Conservation (phyloP, 1,140 invertebrate genomes). For the Lethocerus indicus region DNA sequence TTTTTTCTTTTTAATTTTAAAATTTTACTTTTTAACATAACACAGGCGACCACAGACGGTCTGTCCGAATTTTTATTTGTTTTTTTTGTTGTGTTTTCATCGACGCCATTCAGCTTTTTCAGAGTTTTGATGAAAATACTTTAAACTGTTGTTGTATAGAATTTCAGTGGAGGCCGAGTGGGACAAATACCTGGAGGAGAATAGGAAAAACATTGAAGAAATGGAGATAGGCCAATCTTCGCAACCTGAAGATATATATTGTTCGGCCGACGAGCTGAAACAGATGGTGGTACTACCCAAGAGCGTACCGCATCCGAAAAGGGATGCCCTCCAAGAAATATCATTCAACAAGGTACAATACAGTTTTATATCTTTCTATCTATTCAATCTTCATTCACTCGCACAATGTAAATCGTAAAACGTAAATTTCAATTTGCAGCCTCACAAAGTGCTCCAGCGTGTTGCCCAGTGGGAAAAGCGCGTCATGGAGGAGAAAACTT, state of each 20-base stretch:
- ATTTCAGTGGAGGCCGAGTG: conserved; percentile 31
- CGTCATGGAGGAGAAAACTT: conserved; percentile 36
- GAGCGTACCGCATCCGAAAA: conserved; percentile 17
- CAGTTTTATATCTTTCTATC: too few species aligned
- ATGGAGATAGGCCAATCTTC: conserved; percentile 20
- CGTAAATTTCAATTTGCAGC: conserved; percentile 17
- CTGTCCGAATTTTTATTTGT: too few species aligned
- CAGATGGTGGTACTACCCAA: conserved; percentile 1
- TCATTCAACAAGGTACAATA: conserved; percentile 21
- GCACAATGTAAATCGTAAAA: not conserved
- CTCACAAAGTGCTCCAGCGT: conserved; percentile 31
- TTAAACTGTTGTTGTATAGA: conserved; percentile 11
- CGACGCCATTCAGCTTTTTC: too few species aligned
- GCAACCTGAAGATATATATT: conserved; percentile 35
- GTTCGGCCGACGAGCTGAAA: conserved; percentile 38
- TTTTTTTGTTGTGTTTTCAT: too few species aligned
- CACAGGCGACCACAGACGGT: too few species aligned
- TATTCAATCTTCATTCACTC: conserved; percentile 1
- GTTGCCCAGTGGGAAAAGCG: conserved; percentile 42
- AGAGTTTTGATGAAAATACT: too few species aligned
- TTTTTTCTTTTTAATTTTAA: too few species aligned
- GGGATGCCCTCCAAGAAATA: conserved; percentile 34
- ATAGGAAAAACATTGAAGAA: conserved; percentile 20
- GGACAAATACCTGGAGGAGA: conserved; percentile 33
- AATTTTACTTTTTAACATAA: too few species aligned